Percentiles rank a stretch among this genome's conserved stretches.
These are phyloP conservation scores for Scaptodrosophila lebanonensis DNA, from an alignment of 1,140 invertebrate genomes.

Conservation along the genomic window DNA sequence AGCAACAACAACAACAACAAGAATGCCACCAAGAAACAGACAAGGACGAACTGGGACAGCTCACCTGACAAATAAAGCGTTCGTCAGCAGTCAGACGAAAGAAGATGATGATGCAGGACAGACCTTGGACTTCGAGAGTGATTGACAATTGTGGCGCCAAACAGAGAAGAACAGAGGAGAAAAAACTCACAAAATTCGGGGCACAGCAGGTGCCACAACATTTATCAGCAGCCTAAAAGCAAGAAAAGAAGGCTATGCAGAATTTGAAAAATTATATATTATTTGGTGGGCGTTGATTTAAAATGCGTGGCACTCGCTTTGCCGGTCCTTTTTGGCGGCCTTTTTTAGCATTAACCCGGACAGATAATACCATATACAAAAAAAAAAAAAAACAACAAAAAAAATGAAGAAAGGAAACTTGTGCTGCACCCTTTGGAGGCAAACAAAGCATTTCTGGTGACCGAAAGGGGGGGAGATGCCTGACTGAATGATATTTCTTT, in stretches of 20 bases:
- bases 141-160: not conserved
- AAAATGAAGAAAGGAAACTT: no score
- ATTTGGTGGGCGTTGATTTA: conserved; percentile 47
- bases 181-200: not conserved
- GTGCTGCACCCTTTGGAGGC: conserved; percentile 35
- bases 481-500: conserved; percentile 42
- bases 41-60: no score
- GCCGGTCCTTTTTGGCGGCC: conserved; percentile 13
- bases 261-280: conserved; percentile 64
- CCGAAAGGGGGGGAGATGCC: conserved; percentile 12
- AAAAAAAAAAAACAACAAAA: no score
- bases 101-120: conserved; percentile 37
- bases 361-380: not conserved
- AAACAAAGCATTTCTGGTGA: conserved; percentile 41
- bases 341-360: conserved; percentile 17
- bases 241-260: conserved; percentile 1
- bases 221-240: conserved; percentile 23
- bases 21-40: no score
- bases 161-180: no score
- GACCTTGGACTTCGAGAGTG: not conserved
- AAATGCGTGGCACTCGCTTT: not conserved
- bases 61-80: conserved; percentile 49
- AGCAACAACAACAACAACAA: not conserved
- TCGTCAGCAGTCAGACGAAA: not conserved
- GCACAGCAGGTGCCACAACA: conserved; percentile 42